These are phyloP conservation scores for Thamnophis sirtalis DNA, from an alignment of 2,113 vertebrate genomes.

Conservation along the genomic window DNA sequence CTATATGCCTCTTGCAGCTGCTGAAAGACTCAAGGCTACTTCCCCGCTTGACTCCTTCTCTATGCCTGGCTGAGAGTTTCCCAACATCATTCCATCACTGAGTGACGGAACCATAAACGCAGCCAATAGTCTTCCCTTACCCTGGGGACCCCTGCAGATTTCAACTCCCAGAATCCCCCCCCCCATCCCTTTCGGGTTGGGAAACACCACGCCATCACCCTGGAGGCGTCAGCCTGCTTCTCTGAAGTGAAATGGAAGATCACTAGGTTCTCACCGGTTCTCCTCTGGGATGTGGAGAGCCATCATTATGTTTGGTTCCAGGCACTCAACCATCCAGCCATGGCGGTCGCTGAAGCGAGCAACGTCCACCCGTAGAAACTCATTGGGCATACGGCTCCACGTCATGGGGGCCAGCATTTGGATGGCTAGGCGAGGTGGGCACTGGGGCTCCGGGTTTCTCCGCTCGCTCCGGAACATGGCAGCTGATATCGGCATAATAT, in stretches of 20 bases:
- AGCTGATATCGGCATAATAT: constrained; percentile 95
- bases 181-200: not conserved
- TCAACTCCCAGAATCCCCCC: not conserved
- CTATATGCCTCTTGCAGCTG: not conserved
- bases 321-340: constrained; percentile 88
- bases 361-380: constrained; percentile 78
- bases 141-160: not conserved
- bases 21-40: not conserved
- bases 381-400: constrained; percentile 92
- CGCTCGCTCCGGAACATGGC: constrained; percentile 94
- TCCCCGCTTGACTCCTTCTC: not conserved
- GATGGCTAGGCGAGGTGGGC: constrained; percentile 81
- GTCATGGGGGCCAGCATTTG: constrained; percentile 86
- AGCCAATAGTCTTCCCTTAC: not conserved
- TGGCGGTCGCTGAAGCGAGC: constrained; percentile 76
- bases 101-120: not conserved
- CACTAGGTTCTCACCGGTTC: constrained; percentile 78
- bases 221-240: not conserved
- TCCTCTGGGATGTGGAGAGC: constrained; percentile 93
- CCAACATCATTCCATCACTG: not conserved
- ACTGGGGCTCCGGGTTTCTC: constrained; percentile 86
- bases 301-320: constrained; percentile 90
- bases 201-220: not conserved
- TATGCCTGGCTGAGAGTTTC: not conserved
- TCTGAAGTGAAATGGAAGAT: not conserved